Percentiles rank a stretch among this genome's conserved stretches.
Evolutionary conservation across 2,113 vertebrate genomes (phyloP).

Genomic region (Heptranchias perlo): DNA sequence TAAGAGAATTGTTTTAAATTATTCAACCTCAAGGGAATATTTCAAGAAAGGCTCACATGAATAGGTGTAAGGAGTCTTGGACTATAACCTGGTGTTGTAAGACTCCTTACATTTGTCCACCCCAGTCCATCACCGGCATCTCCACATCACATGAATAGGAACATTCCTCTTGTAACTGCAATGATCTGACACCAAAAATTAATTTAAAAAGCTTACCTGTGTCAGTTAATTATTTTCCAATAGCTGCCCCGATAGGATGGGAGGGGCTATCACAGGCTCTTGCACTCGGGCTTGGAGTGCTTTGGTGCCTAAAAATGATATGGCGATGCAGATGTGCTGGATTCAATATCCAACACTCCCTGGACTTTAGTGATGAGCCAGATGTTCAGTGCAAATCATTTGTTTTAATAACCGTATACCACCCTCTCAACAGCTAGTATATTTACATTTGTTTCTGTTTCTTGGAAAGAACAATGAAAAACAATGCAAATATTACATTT

Average conservation of each 20-base stretch:
- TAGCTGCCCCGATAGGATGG: neutral
- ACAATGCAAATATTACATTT: neutral
- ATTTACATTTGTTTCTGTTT: neutral
- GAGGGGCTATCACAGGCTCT: too few relatives aligned
- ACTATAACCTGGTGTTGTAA: too few relatives aligned
- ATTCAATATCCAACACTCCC: neutral
- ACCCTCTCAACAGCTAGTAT: neutral
- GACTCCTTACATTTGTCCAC: too few relatives aligned
- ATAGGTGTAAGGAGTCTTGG: too few relatives aligned
- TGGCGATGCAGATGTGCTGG: neutral
- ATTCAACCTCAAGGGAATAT: neutral
- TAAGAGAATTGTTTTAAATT: neutral
- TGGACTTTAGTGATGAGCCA: neutral
- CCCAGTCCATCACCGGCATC: too few relatives aligned
- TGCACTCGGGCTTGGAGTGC: neutral
- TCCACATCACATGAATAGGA: neutral
- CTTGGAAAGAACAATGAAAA: neutral
- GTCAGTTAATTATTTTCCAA: neutral
- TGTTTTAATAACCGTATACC: neutral
- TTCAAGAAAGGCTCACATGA: neutral
- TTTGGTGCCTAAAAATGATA: neutral
- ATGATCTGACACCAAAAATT: neutral
- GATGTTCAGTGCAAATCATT: neutral
- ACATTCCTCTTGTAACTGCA: neutral
- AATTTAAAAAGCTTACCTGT: constrained; percentile 7